phyloP scores from a whole-genome alignment of 2,888 invertebrate species.

The Alentia gelatinosa region DNA sequence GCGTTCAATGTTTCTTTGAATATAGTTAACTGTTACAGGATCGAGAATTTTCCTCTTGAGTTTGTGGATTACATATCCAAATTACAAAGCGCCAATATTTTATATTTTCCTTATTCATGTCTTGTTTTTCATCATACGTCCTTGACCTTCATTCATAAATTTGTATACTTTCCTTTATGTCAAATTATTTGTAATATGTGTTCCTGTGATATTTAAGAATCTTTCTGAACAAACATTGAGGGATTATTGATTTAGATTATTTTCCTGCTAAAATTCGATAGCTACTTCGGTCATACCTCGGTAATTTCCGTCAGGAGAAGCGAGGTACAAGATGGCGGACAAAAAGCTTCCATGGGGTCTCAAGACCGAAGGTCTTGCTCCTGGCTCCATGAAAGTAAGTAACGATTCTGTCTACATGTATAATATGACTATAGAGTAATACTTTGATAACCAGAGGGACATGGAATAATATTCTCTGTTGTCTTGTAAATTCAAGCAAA shows the following conservation, averaged over 20 bases:
- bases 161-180: not conserved
- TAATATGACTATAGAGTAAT: not conserved
- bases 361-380: constrained; percentile 62
- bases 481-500: no score
- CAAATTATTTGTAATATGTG: not conserved
- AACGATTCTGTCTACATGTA: not conserved
- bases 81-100: not conserved
- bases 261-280: not conserved
- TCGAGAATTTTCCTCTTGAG: no score
- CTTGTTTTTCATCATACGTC: constrained; percentile 4
- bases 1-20: no score
- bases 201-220: no score
- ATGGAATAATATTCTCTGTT: not conserved
- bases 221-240: no score
- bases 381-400: constrained; percentile 64
- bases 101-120: not conserved
- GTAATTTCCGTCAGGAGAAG: not conserved
- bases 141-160: constrained; percentile 17
- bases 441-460: not conserved
- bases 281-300: not conserved
- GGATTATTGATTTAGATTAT: no score
- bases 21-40: no score
- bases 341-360: constrained; percentile 66
- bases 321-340: constrained; percentile 60
- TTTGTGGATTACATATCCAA: not conserved